These are phyloP conservation scores for Bimastos eiseni DNA, from an alignment of 2,888 invertebrate genomes.

Conservation along the genomic window DNA sequence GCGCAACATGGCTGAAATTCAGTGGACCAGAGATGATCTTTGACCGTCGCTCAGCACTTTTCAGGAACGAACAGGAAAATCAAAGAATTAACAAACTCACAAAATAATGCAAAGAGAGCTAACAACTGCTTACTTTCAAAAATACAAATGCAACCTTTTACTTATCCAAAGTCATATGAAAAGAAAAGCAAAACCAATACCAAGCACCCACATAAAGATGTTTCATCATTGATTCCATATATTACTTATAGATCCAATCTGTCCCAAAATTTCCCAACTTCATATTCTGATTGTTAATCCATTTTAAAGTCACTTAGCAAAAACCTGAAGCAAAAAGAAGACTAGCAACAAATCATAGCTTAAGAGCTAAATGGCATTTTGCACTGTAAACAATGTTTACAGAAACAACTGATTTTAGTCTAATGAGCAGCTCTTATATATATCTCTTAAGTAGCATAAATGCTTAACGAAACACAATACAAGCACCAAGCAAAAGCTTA, in stretches of 20 bases:
- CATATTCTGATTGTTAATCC: not conserved
- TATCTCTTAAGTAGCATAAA: not conserved
- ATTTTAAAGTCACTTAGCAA: not conserved
- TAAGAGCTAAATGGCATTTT: not conserved
- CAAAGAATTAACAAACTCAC: not conserved
- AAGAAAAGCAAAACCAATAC: not conserved
- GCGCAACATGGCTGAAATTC: constrained; percentile 96
- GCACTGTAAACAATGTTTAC: not conserved
- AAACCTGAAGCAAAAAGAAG: not conserved
- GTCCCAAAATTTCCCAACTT: not conserved
- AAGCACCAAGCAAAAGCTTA: constrained; percentile 6
- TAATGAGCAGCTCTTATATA: not conserved
- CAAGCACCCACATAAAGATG: not conserved
- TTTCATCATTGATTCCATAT: not conserved
- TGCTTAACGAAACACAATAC: not conserved
- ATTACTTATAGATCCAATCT: not conserved
- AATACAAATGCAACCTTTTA: not conserved
- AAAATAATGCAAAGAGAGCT: not conserved
- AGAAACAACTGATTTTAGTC: not conserved
- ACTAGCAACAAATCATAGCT: not conserved
- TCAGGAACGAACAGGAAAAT: constrained; percentile 16
- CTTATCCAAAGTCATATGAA: not conserved
- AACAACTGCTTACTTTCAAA: not conserved
- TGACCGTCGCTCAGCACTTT: constrained; percentile 39
- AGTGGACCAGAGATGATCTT: constrained; percentile 84